Conservation (phyloP, 2,797 vertebrate genomes). For the Gorsachius magnificus region DNA sequence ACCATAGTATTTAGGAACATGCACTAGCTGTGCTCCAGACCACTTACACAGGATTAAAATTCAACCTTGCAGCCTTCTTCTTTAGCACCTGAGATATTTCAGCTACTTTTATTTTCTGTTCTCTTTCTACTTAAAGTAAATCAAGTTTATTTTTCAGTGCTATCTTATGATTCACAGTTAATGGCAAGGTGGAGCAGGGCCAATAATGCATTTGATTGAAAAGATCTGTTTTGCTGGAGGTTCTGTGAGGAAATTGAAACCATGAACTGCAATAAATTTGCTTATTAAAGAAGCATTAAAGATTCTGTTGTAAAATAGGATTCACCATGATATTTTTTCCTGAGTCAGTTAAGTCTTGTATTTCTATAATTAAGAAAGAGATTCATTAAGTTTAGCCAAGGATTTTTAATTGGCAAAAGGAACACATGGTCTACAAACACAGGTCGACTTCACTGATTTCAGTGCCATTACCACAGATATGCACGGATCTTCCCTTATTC, state of each 20-base stretch:
- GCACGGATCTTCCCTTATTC: neutral
- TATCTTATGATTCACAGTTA: neutral
- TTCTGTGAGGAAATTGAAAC: slow-evolving; percentile 27
- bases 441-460: neutral
- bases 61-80: neutral
- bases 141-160: neutral
- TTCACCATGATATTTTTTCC: neutral
- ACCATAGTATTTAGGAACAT: neutral
- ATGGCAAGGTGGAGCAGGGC: slow-evolving; percentile 4
- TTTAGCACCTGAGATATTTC: slow-evolving; percentile 7
- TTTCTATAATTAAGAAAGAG: neutral
- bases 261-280: neutral
- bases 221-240: neutral
- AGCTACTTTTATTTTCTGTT: slow-evolving; percentile 12
- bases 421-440: neutral
- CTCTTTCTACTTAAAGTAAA: slow-evolving; percentile 15
- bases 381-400: neutral
- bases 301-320: neutral
- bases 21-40: neutral
- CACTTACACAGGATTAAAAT: slow-evolving; percentile 23
- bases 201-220: slow-evolving; percentile 19
- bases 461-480: neutral
- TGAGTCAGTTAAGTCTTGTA: neutral
- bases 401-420: neutral
- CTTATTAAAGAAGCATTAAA: slow-evolving; percentile 24